These are phyloP conservation scores for Brachionus asplanchnoidis DNA, from an alignment of 1,140 invertebrate genomes.

Conservation along the genomic window DNA sequence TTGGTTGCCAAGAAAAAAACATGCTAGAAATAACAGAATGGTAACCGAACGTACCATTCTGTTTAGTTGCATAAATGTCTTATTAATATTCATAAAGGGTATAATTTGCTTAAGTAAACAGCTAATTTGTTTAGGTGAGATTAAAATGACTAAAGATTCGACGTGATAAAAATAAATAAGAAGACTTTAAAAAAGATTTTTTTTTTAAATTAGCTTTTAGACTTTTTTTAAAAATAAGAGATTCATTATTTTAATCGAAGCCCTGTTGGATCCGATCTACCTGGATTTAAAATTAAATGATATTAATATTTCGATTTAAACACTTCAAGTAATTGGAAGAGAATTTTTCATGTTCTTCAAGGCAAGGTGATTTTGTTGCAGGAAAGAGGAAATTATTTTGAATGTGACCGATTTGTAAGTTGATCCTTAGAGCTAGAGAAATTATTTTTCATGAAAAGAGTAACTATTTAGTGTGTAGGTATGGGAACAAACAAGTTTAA, in stretches of 20 bases:
- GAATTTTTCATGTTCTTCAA: not conserved
- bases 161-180: not conserved
- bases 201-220: not conserved
- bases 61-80: not conserved
- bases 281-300: not conserved
- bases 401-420: not conserved
- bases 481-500: slow-evolving; percentile 24
- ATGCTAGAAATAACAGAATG: too few species aligned
- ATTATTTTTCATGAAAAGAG: not conserved
- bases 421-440: not conserved
- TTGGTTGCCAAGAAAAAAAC: not conserved
- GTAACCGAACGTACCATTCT: too few species aligned
- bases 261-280: not conserved
- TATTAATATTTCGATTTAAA: not conserved
- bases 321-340: not conserved
- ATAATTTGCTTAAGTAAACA: not conserved
- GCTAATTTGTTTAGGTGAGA: not conserved
- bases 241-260: not conserved
- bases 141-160: not conserved
- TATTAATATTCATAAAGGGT: not conserved
- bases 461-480: not conserved
- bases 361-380: not conserved
- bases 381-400: not conserved
- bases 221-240: not conserved
- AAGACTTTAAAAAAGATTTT: not conserved